phyloP scores from a whole-genome alignment of 2,888 invertebrate genomes.

The Geophilus truncorum region DNA sequence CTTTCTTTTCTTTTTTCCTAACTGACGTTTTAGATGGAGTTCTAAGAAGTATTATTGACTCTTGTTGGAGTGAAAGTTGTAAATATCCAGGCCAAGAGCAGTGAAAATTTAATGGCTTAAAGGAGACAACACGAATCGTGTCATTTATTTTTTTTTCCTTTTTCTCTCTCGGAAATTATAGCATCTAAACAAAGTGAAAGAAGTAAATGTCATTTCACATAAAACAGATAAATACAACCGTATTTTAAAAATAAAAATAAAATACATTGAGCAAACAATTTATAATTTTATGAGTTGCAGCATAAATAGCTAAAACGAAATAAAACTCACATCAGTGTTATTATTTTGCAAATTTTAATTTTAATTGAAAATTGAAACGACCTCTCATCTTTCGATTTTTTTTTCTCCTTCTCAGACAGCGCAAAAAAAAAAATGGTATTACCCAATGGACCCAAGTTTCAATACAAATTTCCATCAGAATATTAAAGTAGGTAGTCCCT shows the following conservation, averaged over 20 bases:
- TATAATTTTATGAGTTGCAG: too few relatives aligned
- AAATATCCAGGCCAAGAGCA: neutral
- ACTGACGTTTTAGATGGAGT: neutral
- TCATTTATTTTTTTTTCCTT: neutral
- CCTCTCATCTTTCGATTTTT: neutral
- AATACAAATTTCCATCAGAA: neutral
- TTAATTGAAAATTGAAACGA: neutral
- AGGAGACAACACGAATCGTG: neutral
- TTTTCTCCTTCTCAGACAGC: neutral
- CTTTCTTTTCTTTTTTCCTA: neutral
- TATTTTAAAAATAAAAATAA: neutral
- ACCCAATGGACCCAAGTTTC: neutral
- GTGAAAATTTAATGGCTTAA: neutral
- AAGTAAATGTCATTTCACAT: neutral
- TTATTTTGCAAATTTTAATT: neutral
- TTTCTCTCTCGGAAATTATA: neutral
- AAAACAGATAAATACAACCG: neutral
- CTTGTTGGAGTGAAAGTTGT: neutral
- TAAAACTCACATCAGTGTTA: too few relatives aligned
- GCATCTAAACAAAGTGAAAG: neutral
- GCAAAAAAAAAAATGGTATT: too few relatives aligned
- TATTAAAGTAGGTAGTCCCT: neutral
- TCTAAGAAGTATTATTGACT: neutral
- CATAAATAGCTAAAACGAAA: too few relatives aligned
- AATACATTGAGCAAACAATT: neutral